Evolutionary conservation across 1,140 invertebrate species (phyloP).

Genomic region (Drosophila bocqueti): DNA sequence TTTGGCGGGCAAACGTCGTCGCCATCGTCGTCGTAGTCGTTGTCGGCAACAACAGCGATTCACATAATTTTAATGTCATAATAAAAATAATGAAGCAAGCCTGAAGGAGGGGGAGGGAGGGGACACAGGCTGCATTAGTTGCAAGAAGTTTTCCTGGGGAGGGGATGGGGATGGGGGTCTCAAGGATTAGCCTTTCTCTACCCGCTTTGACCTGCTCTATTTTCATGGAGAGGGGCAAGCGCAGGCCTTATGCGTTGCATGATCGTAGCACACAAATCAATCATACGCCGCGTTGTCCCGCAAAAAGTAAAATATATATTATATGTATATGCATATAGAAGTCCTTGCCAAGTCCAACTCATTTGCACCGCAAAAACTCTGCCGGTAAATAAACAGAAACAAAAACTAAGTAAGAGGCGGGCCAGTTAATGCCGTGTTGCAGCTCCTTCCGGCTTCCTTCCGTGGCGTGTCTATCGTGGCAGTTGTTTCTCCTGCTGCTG

Average conservation of each 20-base stretch:
- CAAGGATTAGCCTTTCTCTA: conserved; percentile 30
- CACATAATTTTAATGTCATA: conserved; percentile 83
- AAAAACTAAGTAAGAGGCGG: background rate
- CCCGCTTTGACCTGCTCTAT: conserved; percentile 7
- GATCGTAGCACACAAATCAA: conserved; percentile 59
- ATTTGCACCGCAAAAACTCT: conserved; percentile 29
- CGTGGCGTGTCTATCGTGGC: conserved; percentile 25
- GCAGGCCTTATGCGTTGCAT: conserved; percentile 42
- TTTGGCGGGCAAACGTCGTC: conserved; percentile 59
- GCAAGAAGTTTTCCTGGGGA: conserved; percentile 22
- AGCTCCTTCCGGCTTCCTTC: conserved; percentile 28
- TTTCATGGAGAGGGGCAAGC: background rate
- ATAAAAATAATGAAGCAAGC: conserved; percentile 66
- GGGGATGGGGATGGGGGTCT: background rate
- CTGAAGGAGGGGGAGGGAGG: conserved; percentile 1
- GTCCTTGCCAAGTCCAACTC: conserved; percentile 23
- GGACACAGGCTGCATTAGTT: conserved; percentile 36
- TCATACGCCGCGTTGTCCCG: conserved; percentile 32
- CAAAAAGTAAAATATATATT: background rate
- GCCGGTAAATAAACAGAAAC: conserved; percentile 1
- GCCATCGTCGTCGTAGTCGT: background rate
- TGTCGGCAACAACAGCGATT: conserved; percentile 41
- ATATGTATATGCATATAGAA: background rate
- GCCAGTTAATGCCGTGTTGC: conserved; percentile 20
- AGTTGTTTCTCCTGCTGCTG: conserved; percentile 18